Evolutionary conservation across 2,888 invertebrate species (phyloP), one percentile per base, ranked within the genome.

Genomic region (Pollenia amentaria): DNA sequence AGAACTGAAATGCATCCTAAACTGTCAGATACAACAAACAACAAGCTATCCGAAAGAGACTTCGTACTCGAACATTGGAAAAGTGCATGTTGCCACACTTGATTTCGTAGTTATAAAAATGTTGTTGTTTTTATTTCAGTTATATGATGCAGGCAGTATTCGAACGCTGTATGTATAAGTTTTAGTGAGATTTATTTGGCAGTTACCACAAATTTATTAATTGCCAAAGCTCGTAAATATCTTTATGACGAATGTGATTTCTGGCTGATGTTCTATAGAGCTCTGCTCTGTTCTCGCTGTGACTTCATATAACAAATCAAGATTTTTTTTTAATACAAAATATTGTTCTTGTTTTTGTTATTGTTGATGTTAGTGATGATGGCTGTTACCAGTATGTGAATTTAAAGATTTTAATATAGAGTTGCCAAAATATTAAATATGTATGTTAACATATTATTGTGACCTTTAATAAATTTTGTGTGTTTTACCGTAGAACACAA

Each of bases 191-290:
- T 89, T 89, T 89, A 89, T 89, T 81, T 80, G 88, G 85, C 88
- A 88, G 90, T 91, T 90, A 90, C 87, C 89, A 89, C 89, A 90
- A 90, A 92, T 91, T 91, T 91, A 92, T 91, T 92, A 91, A 91
- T 92, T 92, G 90, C 90, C 89, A 88, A 87, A 86, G 85, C 87
- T 88, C 90, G 90, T 91, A 92, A 91, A 91, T 90, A 90, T 88
- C 89, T 92, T 92, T 92, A 91, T 91, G 92, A 91, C 91, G 89
- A 89, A 90, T 90, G 91, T 88, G 88, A 87, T 84, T 88, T 87
- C 85, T 77, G 87, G 81, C 78, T 82, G 86, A 88, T 87, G 82
- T 87, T 85, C 79, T 51, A 46, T 40, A 44, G 78, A 18, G 69
- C 14, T 46, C 65, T 21, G 70, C 62, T 65, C 81, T 81, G 64